Percentiles rank a stretch among this genome's conserved stretches.
These are phyloP conservation scores for Drosophila dunni DNA, from an alignment of 1,140 invertebrate genomes.

Conservation along the genomic window DNA sequence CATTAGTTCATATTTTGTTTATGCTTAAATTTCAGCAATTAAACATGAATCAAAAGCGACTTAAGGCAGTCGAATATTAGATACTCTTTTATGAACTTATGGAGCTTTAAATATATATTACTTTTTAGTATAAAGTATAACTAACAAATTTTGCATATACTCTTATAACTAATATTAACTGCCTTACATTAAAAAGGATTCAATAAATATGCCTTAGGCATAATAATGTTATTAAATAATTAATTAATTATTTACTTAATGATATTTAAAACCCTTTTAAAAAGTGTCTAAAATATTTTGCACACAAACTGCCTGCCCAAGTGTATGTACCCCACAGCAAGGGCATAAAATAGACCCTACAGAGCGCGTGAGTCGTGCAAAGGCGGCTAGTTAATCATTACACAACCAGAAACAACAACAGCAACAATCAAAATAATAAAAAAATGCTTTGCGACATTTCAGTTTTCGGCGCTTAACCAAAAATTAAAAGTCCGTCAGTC, in stretches of 20 bases:
- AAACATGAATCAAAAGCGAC: constrained; percentile 7
- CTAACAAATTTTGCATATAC: no score
- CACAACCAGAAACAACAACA: constrained; percentile 56
- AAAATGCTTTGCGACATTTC: constrained; percentile 71
- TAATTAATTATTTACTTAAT: no score
- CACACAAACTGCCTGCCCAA: neutral
- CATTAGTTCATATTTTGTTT: constrained; percentile 48
- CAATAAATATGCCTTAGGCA: no score
- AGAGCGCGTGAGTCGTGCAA: constrained; percentile 34
- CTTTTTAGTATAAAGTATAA: no score
- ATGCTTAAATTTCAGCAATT: constrained; percentile 48
- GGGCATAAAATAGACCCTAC: constrained; percentile 37
- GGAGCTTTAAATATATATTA: no score
- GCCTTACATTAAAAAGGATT: no score
- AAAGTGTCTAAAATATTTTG: no score
- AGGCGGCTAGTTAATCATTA: constrained; percentile 66
- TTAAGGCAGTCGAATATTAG: neutral
- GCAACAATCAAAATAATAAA: constrained; percentile 16
- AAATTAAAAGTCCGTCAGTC: constrained; percentile 50
- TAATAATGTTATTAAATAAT: no score
- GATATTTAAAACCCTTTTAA: no score
- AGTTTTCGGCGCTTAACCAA: constrained; percentile 49
- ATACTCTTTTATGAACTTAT: constrained; percentile 4
- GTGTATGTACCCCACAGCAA: neutral
- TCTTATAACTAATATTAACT: no score